Base-by-base conservation (phyloP, 2,797 vertebrate genomes). In the Myioborus miniatus region DNA sequence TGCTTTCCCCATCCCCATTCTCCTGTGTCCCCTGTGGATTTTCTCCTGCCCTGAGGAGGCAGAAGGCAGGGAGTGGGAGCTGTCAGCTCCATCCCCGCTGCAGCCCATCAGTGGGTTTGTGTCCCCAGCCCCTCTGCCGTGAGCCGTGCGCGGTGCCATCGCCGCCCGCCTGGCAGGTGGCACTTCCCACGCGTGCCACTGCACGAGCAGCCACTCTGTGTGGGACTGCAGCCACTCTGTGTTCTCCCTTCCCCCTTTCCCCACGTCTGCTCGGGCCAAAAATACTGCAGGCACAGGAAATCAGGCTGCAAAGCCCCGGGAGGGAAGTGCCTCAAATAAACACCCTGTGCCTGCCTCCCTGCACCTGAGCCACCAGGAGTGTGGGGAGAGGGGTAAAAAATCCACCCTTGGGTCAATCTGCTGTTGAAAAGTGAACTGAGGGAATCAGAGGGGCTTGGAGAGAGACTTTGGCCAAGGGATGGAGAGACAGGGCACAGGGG, bases 81-180 rank as follows among this genome's bases (percentile, higher is more conserved):
- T 49, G 4, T 15, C 22, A 29, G 55, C 71, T 52, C 63, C 53
- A 2, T 20, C 29, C 75, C 29, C 2, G 20, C 59, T 37, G 34
- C 44, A 39, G 14, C 37, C 2, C 2, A 21, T 47, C 16, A 2
- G 2, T 4, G 67, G 49, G 10, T 46, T 0, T 15, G n/a, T 23
- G 49, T 3, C 23, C 8, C 11, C 68, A 23, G 79, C 56, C 32
- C 65, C 43, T 11, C 2, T 41, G 30, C 36, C 1, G 5, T 15
- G 6, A 11, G 36, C 36, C 2, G 9, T 56, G 22, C 32, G 2
- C 55, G 30, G 17, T 15, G 53, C 1, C 43, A 60, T 17, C 8
- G 3, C 87, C 8, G 8, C 30, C 43, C 37, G 3, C 52, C 90
- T 82, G 95, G 50, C 91, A 91, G 91, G 55, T 93, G 93, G 90